These are phyloP conservation scores for Endotricha flammealis DNA, from an alignment of 2,888 invertebrate genomes.

Conservation along the genomic window DNA sequence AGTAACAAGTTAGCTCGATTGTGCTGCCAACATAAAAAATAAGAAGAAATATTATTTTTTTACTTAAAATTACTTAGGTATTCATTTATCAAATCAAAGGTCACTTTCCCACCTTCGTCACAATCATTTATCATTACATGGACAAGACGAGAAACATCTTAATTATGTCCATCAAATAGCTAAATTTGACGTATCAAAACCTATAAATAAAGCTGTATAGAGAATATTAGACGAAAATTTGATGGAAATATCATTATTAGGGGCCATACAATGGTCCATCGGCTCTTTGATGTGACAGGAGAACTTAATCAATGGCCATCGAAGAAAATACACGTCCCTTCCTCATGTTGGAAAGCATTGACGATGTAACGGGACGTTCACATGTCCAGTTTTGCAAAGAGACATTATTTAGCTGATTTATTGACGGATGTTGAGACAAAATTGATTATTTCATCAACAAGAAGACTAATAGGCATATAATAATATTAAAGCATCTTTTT, in stretches of 20 bases:
- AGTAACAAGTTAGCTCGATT: too few species aligned
- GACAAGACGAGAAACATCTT: constrained; percentile 5
- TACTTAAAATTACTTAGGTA: too few species aligned
- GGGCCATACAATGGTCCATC: constrained; percentile 52
- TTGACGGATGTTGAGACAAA: too few species aligned
- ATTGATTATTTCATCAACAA: too few species aligned
- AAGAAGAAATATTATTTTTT: too few species aligned
- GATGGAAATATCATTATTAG: constrained; percentile 55
- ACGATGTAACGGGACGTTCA: constrained; percentile 8
- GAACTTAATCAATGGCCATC: constrained; percentile 63
- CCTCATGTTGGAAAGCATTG: constrained; percentile 44
- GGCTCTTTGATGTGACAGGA: constrained; percentile 70
- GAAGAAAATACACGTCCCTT: constrained; percentile 46
- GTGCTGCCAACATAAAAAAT: too few species aligned
- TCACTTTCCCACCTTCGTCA: not conserved
- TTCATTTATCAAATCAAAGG: not conserved
- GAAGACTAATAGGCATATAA: too few species aligned
- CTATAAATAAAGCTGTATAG: constrained; percentile 4
- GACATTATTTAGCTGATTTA: too few species aligned
- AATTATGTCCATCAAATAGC: constrained; percentile 9
- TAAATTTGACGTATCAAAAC: constrained; percentile 10
- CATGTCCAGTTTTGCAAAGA: not conserved
- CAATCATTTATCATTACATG: constrained; percentile 8
- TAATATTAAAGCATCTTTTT: too few species aligned
- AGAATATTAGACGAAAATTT: constrained; percentile 36